A percentile compares a stretch with the other conserved stretches of the same genome.
Evolutionary conservation across 1,140 invertebrate species (phyloP).

Genomic region (Batillaria attramentaria): DNA sequence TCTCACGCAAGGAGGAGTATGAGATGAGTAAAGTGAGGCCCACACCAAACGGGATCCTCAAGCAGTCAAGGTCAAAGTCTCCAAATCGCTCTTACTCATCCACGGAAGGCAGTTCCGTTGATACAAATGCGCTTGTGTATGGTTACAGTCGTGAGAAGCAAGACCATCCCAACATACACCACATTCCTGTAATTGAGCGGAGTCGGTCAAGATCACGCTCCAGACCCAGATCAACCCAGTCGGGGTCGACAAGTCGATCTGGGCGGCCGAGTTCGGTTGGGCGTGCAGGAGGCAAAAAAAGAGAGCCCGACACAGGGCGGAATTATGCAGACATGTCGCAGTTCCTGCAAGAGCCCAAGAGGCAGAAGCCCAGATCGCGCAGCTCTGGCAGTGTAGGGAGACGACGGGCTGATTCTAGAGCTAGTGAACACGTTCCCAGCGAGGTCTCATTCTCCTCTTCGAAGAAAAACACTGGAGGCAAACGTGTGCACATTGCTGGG

Average conservation of each 20-base stretch:
- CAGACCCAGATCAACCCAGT: background rate
- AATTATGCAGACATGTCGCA: constrained; percentile 23
- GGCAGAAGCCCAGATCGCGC: constrained; percentile 16
- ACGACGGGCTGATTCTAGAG: constrained; percentile 14
- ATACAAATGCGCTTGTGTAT: constrained; percentile 26
- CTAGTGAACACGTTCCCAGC: constrained; percentile 10
- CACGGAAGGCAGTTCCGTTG: constrained; percentile 23
- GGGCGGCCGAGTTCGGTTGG: constrained; percentile 10
- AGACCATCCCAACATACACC: constrained; percentile 25
- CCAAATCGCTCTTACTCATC: constrained; percentile 29
- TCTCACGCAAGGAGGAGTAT: constrained; percentile 26
- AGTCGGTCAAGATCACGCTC: constrained; percentile 20
- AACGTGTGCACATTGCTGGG: constrained; percentile 16
- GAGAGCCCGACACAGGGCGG: background rate
- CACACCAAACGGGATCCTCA: constrained; percentile 20
- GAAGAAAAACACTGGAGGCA: constrained; percentile 28
- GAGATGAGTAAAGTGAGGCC: constrained; percentile 28
- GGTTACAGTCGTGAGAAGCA: constrained; percentile 4
- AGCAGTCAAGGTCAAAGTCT: constrained; percentile 31
- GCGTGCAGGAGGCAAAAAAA: constrained; percentile 7
- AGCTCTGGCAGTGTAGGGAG: constrained; percentile 12
- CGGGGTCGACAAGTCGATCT: constrained; percentile 6
- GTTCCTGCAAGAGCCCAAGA: constrained; percentile 20
- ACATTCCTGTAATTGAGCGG: constrained; percentile 15
- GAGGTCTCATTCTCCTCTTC: constrained; percentile 26